Base-by-base conservation (phyloP, 2,113 vertebrate genomes). In the Periophthalmus modestus region DNA sequence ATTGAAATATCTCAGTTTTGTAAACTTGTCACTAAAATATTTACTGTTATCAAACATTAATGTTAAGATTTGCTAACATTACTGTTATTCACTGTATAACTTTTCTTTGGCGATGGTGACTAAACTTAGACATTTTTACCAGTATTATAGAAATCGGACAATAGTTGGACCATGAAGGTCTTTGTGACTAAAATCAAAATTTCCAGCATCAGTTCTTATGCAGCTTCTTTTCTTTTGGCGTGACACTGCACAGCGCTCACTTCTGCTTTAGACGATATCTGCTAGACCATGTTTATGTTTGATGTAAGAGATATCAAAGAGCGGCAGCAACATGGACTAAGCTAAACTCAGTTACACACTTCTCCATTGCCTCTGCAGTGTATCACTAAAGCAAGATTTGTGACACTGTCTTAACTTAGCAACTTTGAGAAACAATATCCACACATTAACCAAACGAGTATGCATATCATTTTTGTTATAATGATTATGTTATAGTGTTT, bases 391-490 rank as follows among this genome's bases (percentile, higher is more conserved):
- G n/a, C 54, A n/a, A 21, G 54, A 10, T 23, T 57, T 57, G 54
- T 9, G n/a, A 57, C 54, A 57, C n/a, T 43, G 39, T 43, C 39
- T 43, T n/a, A n/a, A n/a, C n/a, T 93, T 93, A 0, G 77, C 3
- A 93, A 90, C 46, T 95, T 95, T 46, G 89, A 87, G 4, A 68
- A 84, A 21, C 50, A 52, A 52, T 52, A 52, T 19, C 3, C 16
- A 52, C 15, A 16, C 15, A 52, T 19, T 3, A 52, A 6, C 4
- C 16, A 52, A 43, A 43, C 39, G 10, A 9, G 1, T 52, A 7
- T 52, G 1, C 15, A 19, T 18, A 5, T 18, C 14, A 16, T 50
- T 50, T 16, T 50, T 16, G 13, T 50, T 50, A 12, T 47, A 47
- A 12, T 3, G 14, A 14, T 15, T 2, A 2, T 47, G 46, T 14